These are phyloP conservation scores for Agelas oroides DNA, from an alignment of 37 sponge, comb jelly and placozoan species.

Conservation along the genomic window DNA sequence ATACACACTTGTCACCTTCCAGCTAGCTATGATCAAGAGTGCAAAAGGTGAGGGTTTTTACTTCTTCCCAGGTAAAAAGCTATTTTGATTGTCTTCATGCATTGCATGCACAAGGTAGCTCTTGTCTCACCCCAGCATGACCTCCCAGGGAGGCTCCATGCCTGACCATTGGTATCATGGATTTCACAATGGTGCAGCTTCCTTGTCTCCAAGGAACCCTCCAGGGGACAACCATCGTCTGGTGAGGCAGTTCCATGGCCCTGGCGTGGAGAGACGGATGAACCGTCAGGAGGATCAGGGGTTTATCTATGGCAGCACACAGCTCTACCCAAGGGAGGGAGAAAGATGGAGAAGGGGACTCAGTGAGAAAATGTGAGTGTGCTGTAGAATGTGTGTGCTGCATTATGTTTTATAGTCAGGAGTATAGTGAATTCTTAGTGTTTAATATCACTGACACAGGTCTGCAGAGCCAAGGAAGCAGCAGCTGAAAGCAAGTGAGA, in stretches of 20 bases:
- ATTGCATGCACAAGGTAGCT: too few species aligned
- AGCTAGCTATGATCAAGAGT: too few species aligned
- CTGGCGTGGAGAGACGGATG: slow-evolving; percentile 2
- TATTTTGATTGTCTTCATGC: too few species aligned
- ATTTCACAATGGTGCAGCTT: not conserved
- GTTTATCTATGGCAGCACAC: slow-evolving; percentile 15
- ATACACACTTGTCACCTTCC: too few species aligned
- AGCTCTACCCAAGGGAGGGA: not conserved
- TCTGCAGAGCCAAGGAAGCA: slow-evolving; percentile 10
- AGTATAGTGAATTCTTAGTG: not conserved
- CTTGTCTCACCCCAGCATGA: too few species aligned
- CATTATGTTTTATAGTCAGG: not conserved
- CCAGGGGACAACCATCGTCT: not conserved
- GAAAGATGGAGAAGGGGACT: not conserved
- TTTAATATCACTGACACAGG: not conserved
- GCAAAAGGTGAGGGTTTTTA: too few species aligned
- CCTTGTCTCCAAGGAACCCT: not conserved
- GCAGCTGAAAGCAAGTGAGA: slow-evolving; percentile 25
- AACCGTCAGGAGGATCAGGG: not conserved
- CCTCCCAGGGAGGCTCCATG: not conserved
- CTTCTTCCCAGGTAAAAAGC: too few species aligned
- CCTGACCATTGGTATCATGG: slow-evolving; percentile 12
- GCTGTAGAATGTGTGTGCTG: too few species aligned
- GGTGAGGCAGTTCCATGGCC: slow-evolving; percentile 2
- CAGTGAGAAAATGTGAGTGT: not conserved